Evolutionary conservation across 1,140 invertebrate genomes (phyloP).

Genomic region (Drosophila tani): DNA sequence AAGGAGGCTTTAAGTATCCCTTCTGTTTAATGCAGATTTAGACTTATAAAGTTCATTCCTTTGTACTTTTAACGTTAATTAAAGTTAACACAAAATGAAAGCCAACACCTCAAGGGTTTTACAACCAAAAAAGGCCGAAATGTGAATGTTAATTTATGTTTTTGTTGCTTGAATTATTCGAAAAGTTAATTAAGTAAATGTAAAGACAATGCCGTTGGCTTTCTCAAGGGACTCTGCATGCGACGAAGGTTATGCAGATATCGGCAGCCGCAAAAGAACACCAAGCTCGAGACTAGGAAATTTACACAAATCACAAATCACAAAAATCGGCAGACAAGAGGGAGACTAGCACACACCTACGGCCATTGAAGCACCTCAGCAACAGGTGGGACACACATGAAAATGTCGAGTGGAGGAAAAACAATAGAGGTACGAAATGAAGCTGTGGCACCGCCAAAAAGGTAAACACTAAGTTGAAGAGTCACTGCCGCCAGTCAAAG

Average conservation of each 20-base stretch:
- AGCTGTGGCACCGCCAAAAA: constrained; percentile 27
- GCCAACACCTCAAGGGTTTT: constrained; percentile 1
- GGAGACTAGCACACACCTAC: constrained; percentile 29
- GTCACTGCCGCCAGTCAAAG: constrained; percentile 44
- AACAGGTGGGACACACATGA: constrained; percentile 36
- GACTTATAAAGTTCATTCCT: not conserved
- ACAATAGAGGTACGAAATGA: constrained; percentile 40
- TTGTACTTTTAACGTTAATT: not conserved
- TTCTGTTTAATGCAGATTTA: not conserved
- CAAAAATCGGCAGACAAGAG: constrained; percentile 50
- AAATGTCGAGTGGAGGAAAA: constrained; percentile 47
- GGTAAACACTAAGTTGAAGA: constrained; percentile 45
- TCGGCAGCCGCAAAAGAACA: constrained; percentile 41
- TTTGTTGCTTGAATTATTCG: constrained; percentile 1
- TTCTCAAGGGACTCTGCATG: constrained; percentile 47
- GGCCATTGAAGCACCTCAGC: constrained; percentile 21
- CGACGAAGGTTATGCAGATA: constrained; percentile 68
- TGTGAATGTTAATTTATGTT: not conserved
- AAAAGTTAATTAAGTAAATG: constrained; percentile 38
- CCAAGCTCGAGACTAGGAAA: constrained; percentile 67
- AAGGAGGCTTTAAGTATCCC: not conserved
- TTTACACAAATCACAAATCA: constrained; percentile 72
- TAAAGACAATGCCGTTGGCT: constrained; percentile 35
- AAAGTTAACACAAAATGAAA: constrained; percentile 6
- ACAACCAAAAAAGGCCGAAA: constrained; percentile 1